Base-by-base conservation (phyloP, 2,113 vertebrate species). In the Rhinichthys klamathensis region DNA sequence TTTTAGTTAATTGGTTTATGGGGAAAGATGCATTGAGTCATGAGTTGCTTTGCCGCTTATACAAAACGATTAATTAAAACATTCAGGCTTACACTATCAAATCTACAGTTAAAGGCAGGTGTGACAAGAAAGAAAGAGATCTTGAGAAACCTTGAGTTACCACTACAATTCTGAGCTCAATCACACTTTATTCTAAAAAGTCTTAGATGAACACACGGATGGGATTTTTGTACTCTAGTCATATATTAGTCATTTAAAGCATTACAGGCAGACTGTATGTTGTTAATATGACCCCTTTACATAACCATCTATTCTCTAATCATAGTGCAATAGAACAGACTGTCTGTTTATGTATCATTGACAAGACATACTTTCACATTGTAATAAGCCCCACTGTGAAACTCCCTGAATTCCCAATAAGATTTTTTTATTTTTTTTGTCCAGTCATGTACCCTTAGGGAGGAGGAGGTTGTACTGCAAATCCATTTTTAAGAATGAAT, bases 401-500 rank as follows among this genome's bases (percentile, higher is more conserved):
- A 70, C 44, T 70, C 49, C 51, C 46, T 38, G 46, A 72, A 82
- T 82, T 32, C 32, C n/a, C 9, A 65, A 38, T 35, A 70, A 67
- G 61, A 21, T 67, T 30, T 67, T 0, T 41, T 41, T 6, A 11
- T 65, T 54, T 35, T 70, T 80, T 23, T 25, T 35, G 46, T 72
- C 46, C 58, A 65, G 74, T 82, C 65, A 78, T 74, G 74, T 77
- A 58, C 82, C 80, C 78, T 87, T 75, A 72, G 67, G 85, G 69
- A 61, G 30, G 30, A 25, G 30, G 46, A 60, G 35, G 25, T 35
- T 69, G 27, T 35, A 46, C 58, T 60, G 61, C 38, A 70, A 82
- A 85, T 56, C 44, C 61, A 72, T 75, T 85, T 81, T 85, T 77
- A 82, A 77, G 72, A 85, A 82, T 80, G 72, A 85, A 74, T 65